Evolutionary conservation across 2,113 vertebrate genomes (phyloP), one percentile per base, ranked within the genome.

Genomic region (Tychaedon coryphoeus): DNA sequence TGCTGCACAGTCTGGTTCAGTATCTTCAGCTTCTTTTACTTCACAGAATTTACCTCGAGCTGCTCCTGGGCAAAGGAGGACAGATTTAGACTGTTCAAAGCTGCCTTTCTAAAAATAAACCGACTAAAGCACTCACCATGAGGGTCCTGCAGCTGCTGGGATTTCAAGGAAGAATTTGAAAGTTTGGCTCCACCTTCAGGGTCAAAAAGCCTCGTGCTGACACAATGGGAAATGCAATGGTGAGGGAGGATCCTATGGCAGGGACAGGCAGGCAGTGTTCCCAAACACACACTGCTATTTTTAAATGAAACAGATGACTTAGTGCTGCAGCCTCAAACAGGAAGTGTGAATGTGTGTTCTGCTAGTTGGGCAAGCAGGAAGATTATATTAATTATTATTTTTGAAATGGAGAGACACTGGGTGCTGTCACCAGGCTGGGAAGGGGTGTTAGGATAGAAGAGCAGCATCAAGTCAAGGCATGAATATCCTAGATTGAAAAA

Each of bases 71-170:
- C 24, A 43, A 80, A 57, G 64, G 54, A 87, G 31, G 51, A 73
- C 60, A 45, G 17, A 66, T 67, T 92, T 42, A 71, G 60, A 47
- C 19, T 5, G 11, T 77, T 80, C 36, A 70, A 74, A 89, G 47
- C 51, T 64, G 24, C 48, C 69, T 62, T 58, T 84, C 93, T 51
- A 87, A 96, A 96, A 95, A 87, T 87, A 94, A 95, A 54, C 24
- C 0, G 0, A 42, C 79, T 50, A 25, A 76, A 93, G 64, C n/a
- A 36, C 42, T 91, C 50, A 14, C 50, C 67, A 42, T 26, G 81
- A 95, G 83, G 45, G 86, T 92, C 69, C 12, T 86, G 93, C 92
- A 89, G 81, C 95, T 94, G 90, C 87, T 82, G 84, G 60, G 95
- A 81, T 78, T 67, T 95, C 90, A 87, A 77, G 64, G 81, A 93